These are phyloP conservation scores for Chrysomallon squamiferum DNA, from an alignment of 1,140 invertebrate species.

Conservation along the genomic window DNA sequence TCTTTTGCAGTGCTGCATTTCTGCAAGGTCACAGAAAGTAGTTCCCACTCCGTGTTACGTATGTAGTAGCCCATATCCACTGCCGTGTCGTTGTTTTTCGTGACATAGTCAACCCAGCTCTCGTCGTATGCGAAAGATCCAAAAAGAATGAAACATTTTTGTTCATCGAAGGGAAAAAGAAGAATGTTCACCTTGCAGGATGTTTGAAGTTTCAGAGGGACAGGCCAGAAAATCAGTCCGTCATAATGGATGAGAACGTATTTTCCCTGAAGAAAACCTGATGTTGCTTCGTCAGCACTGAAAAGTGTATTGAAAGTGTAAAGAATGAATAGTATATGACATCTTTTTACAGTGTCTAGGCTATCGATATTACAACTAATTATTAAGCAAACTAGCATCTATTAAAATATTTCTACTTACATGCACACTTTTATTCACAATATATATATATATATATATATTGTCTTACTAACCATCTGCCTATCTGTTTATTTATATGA, in stretches of 20 bases:
- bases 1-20: constrained; percentile 17
- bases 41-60: constrained; percentile 97
- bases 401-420: no score
- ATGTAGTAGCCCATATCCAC: constrained; percentile 92
- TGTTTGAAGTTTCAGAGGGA: constrained; percentile 66
- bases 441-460: no score
- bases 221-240: constrained; percentile 69
- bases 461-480: no score
- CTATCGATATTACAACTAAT: no score
- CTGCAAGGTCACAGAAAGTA: constrained; percentile 76
- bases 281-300: constrained; percentile 68
- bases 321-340: no score
- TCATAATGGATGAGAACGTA: constrained; percentile 66
- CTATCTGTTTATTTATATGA: no score
- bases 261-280: constrained; percentile 67
- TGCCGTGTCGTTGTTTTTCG: constrained; percentile 32
- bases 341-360: no score
- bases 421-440: no score
- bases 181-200: constrained; percentile 62
- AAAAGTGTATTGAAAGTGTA: constrained; percentile 11
- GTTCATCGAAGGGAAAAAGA: constrained; percentile 62
- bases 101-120: constrained; percentile 66
- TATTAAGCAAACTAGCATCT: no score
- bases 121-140: constrained; percentile 69
- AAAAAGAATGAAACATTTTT: constrained; percentile 68